Percentiles rank a stretch among this genome's conserved stretches.
Conservation (phyloP, 2,888 invertebrate species). For the Phrixothrix hirtus region DNA sequence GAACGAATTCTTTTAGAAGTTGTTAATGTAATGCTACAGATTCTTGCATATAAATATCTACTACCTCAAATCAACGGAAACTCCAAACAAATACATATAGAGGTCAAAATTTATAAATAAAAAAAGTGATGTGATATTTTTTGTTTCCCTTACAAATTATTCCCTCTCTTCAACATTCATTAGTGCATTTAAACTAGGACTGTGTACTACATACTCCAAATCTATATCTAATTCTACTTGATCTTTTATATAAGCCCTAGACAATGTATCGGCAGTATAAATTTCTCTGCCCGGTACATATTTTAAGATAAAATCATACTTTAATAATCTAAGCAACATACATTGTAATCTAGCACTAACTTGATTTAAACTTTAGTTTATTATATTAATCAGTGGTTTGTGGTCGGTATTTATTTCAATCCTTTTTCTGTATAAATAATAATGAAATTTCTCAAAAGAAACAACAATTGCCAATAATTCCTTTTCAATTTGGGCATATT, state of each 20-base stretch:
- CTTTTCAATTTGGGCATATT: too few relatives aligned
- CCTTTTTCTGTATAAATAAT: neutral
- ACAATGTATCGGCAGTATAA: neutral
- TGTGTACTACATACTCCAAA: too few relatives aligned
- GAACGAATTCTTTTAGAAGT: too few relatives aligned
- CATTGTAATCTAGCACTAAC: constrained; percentile 1
- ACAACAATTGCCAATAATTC: constrained; percentile 3
- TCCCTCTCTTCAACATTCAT: neutral
- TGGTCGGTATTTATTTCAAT: neutral
- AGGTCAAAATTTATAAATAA: too few relatives aligned
- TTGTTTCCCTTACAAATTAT: too few relatives aligned
- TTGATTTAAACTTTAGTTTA: neutral
- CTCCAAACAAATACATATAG: too few relatives aligned
- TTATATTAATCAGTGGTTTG: neutral
- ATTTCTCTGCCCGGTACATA: neutral
- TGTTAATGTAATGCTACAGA: too few relatives aligned
- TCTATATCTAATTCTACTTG: constrained; percentile 11
- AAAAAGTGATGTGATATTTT: too few relatives aligned
- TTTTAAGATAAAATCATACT: neutral
- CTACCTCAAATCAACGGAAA: too few relatives aligned
- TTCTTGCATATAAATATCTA: too few relatives aligned
- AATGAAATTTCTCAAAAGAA: constrained; percentile 5
- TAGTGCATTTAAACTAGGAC: constrained; percentile 16
- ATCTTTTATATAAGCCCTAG: too few relatives aligned
- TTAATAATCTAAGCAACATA: too few relatives aligned